Conservation (phyloP, 2,113 vertebrate genomes). For the Trinectes maculatus region DNA sequence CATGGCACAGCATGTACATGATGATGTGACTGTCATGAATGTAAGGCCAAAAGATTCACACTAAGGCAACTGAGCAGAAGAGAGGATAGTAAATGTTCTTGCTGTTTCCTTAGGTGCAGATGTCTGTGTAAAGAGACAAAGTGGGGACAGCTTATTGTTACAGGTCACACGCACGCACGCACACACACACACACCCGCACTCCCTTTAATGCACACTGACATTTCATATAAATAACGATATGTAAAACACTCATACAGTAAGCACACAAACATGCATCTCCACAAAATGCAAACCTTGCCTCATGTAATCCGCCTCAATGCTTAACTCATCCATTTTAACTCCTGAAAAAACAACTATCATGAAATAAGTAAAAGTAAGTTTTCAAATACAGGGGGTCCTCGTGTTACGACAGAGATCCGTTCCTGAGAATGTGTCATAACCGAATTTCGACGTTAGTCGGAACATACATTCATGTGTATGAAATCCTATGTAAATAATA, state of each 20-base stretch:
- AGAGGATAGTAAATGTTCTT: not conserved
- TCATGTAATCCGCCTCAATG: constrained; percentile 33
- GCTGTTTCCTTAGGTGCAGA: constrained; percentile 3
- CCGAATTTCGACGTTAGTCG: too few relatives aligned
- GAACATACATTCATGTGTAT: too few relatives aligned
- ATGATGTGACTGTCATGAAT: not conserved
- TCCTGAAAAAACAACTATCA: constrained; percentile 13
- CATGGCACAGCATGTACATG: not conserved
- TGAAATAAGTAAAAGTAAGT: constrained; percentile 9
- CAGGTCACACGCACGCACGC: not conserved
- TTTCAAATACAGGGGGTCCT: too few relatives aligned
- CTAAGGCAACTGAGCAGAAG: not conserved
- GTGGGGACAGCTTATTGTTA: too few relatives aligned
- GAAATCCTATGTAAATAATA: too few relatives aligned
- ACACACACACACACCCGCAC: not conserved
- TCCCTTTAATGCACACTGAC: not conserved
- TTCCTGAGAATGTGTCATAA: too few relatives aligned
- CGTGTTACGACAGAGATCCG: too few relatives aligned
- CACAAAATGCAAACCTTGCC: constrained; percentile 23
- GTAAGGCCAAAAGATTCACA: not conserved
- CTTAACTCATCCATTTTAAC: constrained; percentile 69
- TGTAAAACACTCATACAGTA: constrained; percentile 54
- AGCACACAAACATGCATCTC: constrained; percentile 34
- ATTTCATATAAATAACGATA: constrained; percentile 70
- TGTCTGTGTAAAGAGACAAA: constrained; percentile 7